These are phyloP conservation scores for Bicyclus anynana DNA, from an alignment of 1,140 invertebrate genomes.

Conservation along the genomic window DNA sequence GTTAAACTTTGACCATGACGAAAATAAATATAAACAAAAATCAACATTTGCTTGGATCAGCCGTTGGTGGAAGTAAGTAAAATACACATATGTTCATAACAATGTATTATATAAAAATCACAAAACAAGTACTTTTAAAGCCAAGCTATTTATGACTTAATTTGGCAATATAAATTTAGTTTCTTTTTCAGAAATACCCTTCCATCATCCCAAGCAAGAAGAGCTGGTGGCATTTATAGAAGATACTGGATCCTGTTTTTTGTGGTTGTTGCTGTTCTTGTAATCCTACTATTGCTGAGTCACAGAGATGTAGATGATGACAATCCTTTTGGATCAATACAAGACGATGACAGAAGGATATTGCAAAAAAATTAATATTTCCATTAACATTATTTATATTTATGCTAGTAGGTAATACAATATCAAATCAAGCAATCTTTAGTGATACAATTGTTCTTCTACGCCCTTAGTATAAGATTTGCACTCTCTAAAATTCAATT, in stretches of 20 bases:
- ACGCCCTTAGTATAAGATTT: no score
- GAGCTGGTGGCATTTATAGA: slow-evolving; percentile 57
- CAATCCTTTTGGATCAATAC: slow-evolving; percentile 55
- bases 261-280: slow-evolving; percentile 43
- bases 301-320: slow-evolving; percentile 54
- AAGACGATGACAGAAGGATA: slow-evolving; percentile 61
- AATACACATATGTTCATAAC: not conserved
- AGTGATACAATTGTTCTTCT: slow-evolving; percentile 34
- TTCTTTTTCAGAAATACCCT: slow-evolving; percentile 49
- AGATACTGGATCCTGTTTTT: slow-evolving; percentile 62
- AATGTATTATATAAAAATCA: not conserved
- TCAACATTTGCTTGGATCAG: slow-evolving; percentile 70
- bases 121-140: not conserved
- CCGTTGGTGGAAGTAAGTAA: slow-evolving; percentile 70
- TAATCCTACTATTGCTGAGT: slow-evolving; percentile 54
- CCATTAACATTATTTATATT: slow-evolving; percentile 9
- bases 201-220: slow-evolving; percentile 57
- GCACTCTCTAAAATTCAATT: no score
- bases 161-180: slow-evolving; percentile 1
- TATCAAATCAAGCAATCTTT: slow-evolving; percentile 59
- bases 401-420: slow-evolving; percentile 15
- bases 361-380: slow-evolving; percentile 62
- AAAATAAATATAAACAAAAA: slow-evolving; percentile 72
- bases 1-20: slow-evolving; percentile 62
- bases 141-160: not conserved